phyloP scores from a whole-genome alignment of 2,113 vertebrate species.

The Rhabdornis inornatus region DNA sequence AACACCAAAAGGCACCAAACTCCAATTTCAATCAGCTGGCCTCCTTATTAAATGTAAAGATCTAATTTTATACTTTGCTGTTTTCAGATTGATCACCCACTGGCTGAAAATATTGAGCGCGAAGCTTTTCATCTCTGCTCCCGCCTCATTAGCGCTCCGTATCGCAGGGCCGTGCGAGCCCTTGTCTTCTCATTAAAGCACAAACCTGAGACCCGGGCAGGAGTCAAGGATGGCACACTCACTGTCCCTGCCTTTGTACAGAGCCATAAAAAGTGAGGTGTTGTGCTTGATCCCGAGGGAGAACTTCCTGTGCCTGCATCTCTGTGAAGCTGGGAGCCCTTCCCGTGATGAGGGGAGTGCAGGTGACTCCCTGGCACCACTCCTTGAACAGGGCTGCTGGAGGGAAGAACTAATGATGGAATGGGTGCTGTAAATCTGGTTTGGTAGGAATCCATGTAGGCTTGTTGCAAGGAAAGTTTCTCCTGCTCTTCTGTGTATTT shows the following conservation, averaged over 20 bases:
- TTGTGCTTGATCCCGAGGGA: neutral
- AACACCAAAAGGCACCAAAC: constrained; percentile 54
- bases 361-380: neutral
- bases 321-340: neutral
- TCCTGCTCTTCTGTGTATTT: neutral
- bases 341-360: neutral
- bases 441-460: neutral
- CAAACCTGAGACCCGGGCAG: constrained; percentile 77
- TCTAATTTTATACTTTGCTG: constrained; percentile 78
- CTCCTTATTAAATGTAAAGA: constrained; percentile 70
- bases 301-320: neutral
- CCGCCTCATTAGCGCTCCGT: constrained; percentile 83
- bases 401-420: neutral
- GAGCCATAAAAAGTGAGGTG: constrained; percentile 85
- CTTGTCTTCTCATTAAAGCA: constrained; percentile 95
- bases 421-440: neutral
- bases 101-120: constrained; percentile 92
- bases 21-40: constrained; percentile 66
- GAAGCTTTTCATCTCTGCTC: constrained; percentile 92
- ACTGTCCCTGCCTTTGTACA: constrained; percentile 80
- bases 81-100: constrained; percentile 86
- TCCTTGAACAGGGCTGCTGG: neutral
- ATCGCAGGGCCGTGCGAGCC: constrained; percentile 85
- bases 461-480: neutral
- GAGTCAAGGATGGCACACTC: constrained; percentile 79